Base-by-base conservation (phyloP, 2,113 vertebrate species). In the Istiophorus platypterus region DNA sequence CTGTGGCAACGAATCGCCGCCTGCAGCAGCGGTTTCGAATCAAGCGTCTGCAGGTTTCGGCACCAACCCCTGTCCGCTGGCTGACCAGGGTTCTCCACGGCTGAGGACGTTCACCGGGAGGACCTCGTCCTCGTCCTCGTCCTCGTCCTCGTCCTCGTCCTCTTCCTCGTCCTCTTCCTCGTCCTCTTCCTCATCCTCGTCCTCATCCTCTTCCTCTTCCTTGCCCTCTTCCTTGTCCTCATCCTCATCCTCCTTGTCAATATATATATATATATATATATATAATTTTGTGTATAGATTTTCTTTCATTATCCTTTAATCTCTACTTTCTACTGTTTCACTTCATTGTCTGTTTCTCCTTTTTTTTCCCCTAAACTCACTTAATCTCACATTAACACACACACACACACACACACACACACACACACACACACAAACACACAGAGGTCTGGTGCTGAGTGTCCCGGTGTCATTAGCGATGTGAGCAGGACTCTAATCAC, bases 401-500 rank as follows among this genome's bases (percentile, higher is more conserved):
- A 34, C 31, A 34, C 31, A 34, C 31, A 34, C 31, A 34, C 31
- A 34, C 31, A 56, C 0, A 20, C 47, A 49, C 47, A 49, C 47
- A 45, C 42, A 45, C 31, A 34, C 31, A 34, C 31, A 34, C 31
- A 34, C 31, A 56, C 0, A 20, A 17, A 49, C 47, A 49, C 47
- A 45, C 42, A 45, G 18, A 22, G 17, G 24, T 6, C 13, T 26
- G 18, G 10, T 67, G 71, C 66, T 64, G 62, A 65, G 84, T 26
- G 62, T 78, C 72, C 68, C 14, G 54, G 77, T 81, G 81, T 76
- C 70, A 81, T 85, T 88, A 90, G 75, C 15, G 87, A 72, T 69
- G 76, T 85, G 91, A 81, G 70, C 80, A 68, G 81, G 80, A 76
- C 76, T 84, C 83, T 85, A 84, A 80, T 90, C 67, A 73, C 82